phyloP scores from a whole-genome alignment of 2,113 vertebrate genomes.

The Mungos mungo region DNA sequence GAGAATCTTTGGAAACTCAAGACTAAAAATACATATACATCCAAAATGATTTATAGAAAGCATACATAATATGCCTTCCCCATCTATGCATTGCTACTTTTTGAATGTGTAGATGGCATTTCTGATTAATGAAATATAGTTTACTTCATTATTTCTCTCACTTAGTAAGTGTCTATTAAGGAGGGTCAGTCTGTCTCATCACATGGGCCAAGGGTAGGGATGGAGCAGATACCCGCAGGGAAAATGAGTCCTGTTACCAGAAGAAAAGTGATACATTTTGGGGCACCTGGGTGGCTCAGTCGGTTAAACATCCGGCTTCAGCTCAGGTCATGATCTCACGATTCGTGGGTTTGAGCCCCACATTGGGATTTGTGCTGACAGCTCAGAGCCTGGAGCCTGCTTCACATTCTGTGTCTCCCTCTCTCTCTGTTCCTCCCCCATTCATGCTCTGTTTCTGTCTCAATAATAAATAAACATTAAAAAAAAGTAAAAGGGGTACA shows the following conservation, averaged over 20 bases:
- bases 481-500: neutral
- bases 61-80: neutral
- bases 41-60: neutral
- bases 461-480: no score
- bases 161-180: neutral
- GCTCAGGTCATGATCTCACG: no score
- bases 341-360: no score
- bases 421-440: no score
- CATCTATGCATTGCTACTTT: neutral
- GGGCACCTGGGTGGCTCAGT: no score
- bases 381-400: no score
- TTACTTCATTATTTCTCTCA: neutral
- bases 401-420: no score
- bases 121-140: neutral
- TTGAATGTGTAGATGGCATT: neutral
- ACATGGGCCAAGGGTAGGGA: neutral
- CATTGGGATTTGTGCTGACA: no score
- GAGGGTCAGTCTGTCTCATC: neutral
- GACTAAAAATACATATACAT: neutral
- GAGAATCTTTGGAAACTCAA: neutral
- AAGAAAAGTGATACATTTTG: neutral
- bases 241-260: neutral
- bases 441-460: no score
- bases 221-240: neutral
- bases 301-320: no score